phyloP scores from a whole-genome alignment of 2,797 vertebrate genomes.

The Neosilurus mollespiculum region DNA sequence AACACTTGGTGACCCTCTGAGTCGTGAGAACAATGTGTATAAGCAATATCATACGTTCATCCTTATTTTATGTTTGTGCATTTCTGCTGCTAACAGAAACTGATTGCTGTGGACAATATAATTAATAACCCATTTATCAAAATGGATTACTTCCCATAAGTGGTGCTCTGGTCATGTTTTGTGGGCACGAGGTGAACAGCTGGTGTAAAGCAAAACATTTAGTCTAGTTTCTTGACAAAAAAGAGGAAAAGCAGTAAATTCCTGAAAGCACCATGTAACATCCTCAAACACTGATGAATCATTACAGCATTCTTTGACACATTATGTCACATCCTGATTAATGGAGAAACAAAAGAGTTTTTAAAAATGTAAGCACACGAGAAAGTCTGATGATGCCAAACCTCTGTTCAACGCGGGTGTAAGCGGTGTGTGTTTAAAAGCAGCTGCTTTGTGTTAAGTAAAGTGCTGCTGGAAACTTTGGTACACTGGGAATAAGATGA shows the following conservation, averaged over 20 bases:
- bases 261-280: slow-evolving; percentile 37
- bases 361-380: slow-evolving; percentile 28
- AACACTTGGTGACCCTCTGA: slow-evolving; percentile 1
- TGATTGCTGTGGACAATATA: background rate
- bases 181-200: slow-evolving; percentile 32
- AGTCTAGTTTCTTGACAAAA: slow-evolving; percentile 38
- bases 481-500: background rate
- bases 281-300: slow-evolving; percentile 35
- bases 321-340: slow-evolving; percentile 31
- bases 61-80: background rate
- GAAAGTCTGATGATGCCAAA: background rate
- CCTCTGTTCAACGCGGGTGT: slow-evolving; percentile 9
- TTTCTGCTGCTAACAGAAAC: background rate
- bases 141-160: slow-evolving; percentile 23
- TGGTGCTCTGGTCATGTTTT: slow-evolving; percentile 20
- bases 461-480: background rate
- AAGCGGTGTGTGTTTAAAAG: slow-evolving; percentile 4
- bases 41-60: slow-evolving; percentile 9
- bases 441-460: slow-evolving; percentile 34
- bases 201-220: slow-evolving; percentile 46
- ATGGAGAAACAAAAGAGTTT: slow-evolving; percentile 12
- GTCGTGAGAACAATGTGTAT: background rate
- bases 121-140: slow-evolving; percentile 18
- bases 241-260: slow-evolving; percentile 31
- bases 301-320: slow-evolving; percentile 32